Percentiles rank a stretch among this genome's conserved stretches.
Conservation (phyloP, 2,113 vertebrate genomes). For the Cynopterus brachyotis region DNA sequence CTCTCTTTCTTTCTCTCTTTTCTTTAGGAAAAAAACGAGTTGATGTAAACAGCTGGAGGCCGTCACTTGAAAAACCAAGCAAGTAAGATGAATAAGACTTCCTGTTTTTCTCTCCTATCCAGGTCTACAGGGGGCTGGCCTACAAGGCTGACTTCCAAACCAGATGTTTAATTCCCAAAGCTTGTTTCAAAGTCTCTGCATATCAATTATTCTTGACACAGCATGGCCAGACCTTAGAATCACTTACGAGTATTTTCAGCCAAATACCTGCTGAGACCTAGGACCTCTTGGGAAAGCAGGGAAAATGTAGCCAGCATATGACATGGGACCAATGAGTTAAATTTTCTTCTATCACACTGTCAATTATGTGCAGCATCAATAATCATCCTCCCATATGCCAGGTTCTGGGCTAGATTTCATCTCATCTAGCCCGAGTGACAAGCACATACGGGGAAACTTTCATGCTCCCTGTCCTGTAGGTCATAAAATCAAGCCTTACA, state of each 20-base stretch:
- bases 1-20: not conserved
- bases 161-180: constrained; percentile 74
- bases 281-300: not conserved
- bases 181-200: constrained; percentile 51
- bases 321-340: not conserved
- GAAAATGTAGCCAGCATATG: constrained; percentile 44
- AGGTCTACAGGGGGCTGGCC: constrained; percentile 69
- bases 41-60: constrained; percentile 83
- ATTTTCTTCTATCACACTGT: not conserved
- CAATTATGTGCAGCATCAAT: not conserved
- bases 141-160: constrained; percentile 68
- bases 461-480: not conserved
- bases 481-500: not conserved
- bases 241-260: not conserved
- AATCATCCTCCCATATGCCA: not conserved
- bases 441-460: not conserved
- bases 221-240: constrained; percentile 25
- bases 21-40: constrained; percentile 71
- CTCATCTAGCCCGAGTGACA: not conserved
- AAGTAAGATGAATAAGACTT: constrained; percentile 81
- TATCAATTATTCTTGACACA: constrained; percentile 53
- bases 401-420: not conserved
- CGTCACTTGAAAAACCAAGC: constrained; percentile 75
- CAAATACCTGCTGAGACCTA: constrained; percentile 1
- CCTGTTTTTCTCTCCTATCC: constrained; percentile 80